Conservation (phyloP, 2,888 invertebrate genomes). For the Melipona bicolor region DNA sequence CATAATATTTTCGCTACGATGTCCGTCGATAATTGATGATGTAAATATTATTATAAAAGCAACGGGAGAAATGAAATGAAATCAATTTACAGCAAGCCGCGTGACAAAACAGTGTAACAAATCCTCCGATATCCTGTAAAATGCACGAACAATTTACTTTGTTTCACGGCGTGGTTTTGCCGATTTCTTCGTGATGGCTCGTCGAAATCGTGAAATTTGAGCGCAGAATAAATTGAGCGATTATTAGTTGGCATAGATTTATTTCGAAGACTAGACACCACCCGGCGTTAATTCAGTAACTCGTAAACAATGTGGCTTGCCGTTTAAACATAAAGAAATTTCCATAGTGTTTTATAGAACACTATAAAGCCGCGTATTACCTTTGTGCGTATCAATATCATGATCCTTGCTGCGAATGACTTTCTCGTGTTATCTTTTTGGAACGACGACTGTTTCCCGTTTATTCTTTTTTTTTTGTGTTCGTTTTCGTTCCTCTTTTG, state of each 20-base stretch:
- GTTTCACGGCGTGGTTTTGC: neutral
- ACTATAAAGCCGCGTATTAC: constrained; percentile 34
- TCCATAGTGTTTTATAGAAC: constrained; percentile 46
- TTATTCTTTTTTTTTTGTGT: neutral
- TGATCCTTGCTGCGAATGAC: constrained; percentile 28
- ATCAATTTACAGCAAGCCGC: neutral
- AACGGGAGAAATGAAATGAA: neutral
- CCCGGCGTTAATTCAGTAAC: constrained; percentile 49
- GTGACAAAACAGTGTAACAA: neutral
- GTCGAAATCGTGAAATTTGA: constrained; percentile 15
- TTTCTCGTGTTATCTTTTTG: constrained; percentile 21
- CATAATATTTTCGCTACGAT: neutral
- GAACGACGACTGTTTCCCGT: neutral
- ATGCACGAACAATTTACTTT: constrained; percentile 23
- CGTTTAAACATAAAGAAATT: constrained; percentile 44
- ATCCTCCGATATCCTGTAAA: constrained; percentile 24
- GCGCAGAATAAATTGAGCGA: constrained; percentile 46
- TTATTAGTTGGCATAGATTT: constrained; percentile 47
- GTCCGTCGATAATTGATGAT: neutral
- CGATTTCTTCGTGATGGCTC: neutral
- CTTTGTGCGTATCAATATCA: constrained; percentile 18
- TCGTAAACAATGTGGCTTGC: constrained; percentile 50
- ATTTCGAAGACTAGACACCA: constrained; percentile 26
- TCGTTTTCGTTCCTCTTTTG: neutral
- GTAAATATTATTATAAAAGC: neutral